Evolutionary conservation across 2,888 invertebrate genomes (phyloP).

Genomic region (Lepidochrysops patricia): DNA sequence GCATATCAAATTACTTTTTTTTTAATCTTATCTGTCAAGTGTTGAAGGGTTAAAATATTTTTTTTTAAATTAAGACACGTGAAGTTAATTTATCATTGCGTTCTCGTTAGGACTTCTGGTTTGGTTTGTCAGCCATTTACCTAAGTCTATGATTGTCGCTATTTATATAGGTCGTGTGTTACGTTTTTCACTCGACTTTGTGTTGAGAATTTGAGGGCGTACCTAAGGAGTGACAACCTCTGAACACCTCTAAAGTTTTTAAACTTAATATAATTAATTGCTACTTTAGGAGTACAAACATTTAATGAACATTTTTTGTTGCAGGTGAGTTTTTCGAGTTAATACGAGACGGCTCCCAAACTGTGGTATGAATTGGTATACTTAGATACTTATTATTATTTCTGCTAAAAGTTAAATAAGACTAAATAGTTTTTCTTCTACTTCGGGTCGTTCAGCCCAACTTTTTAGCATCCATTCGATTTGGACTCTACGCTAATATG

Average conservation of each 20-base stretch:
- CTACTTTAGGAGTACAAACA: neutral
- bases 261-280: neutral
- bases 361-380: neutral
- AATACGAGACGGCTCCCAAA: neutral
- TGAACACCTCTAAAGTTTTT: neutral
- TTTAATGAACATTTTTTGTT: neutral
- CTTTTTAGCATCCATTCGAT: too few relatives aligned
- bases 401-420: neutral
- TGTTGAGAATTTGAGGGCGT: slow-evolving; percentile 18
- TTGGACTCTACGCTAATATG: too few relatives aligned
- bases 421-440: neutral
- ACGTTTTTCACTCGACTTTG: slow-evolving; percentile 22
- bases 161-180: slow-evolving; percentile 16
- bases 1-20: too few relatives aligned
- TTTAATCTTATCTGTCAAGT: too few relatives aligned
- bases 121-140: too few relatives aligned
- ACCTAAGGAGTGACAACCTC: slow-evolving; percentile 7
- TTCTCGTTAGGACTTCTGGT: too few relatives aligned
- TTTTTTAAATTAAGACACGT: too few relatives aligned
- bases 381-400: neutral
- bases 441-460: too few relatives aligned
- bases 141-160: neutral
- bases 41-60: too few relatives aligned
- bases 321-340: neutral
- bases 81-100: too few relatives aligned